Evolutionary conservation across 2,113 vertebrate species (phyloP).

Genomic region (Hydrochoerus hydrochaeris): DNA sequence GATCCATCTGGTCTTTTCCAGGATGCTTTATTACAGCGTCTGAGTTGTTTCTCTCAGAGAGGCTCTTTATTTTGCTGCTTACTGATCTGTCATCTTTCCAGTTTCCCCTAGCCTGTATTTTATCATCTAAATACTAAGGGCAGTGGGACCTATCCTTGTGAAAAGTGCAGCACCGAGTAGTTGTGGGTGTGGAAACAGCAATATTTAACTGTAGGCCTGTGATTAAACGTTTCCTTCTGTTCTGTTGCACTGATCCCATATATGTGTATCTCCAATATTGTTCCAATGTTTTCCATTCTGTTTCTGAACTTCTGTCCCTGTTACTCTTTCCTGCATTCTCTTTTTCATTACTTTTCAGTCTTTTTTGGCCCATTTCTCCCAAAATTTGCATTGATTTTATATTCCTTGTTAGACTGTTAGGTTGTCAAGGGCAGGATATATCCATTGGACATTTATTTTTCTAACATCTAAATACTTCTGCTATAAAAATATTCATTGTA

Average conservation of each 20-base stretch:
- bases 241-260: background rate
- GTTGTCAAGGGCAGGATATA: background rate
- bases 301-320: background rate
- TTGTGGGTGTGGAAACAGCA: background rate
- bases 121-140: background rate
- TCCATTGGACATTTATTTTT: conserved; percentile 23
- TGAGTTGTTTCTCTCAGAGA: too few species aligned
- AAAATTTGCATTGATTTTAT: conserved; percentile 23
- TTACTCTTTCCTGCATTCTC: background rate
- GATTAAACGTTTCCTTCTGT: background rate
- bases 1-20: too few species aligned
- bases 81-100: too few species aligned
- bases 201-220: background rate
- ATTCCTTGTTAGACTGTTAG: conserved; percentile 1
- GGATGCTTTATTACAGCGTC: too few species aligned
- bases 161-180: background rate
- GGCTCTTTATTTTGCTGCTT: too few species aligned
- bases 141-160: background rate
- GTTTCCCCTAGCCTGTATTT: background rate
- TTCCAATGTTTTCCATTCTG: background rate
- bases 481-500: conserved; percentile 35
- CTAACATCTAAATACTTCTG: background rate
- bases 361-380: background rate
- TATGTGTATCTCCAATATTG: background rate
- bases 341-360: background rate